These are phyloP conservation scores for Dendrocincla tyrannina DNA, from an alignment of 2,797 vertebrate species.

Conservation along the genomic window DNA sequence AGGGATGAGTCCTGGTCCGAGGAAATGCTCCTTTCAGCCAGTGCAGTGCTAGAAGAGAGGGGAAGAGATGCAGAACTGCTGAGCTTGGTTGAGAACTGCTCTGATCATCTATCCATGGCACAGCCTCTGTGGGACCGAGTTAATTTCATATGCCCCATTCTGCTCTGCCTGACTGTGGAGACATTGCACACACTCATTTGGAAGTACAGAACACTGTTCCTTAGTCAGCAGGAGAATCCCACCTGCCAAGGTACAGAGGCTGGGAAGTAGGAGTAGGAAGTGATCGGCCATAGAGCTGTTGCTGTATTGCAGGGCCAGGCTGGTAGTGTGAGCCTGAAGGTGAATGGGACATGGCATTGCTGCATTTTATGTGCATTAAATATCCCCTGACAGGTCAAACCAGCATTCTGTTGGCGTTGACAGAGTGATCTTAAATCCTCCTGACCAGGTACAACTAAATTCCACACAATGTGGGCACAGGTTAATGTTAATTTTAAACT, in stretches of 20 bases:
- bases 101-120: not conserved
- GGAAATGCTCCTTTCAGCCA: not conserved
- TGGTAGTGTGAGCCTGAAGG: not conserved
- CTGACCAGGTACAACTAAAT: not conserved
- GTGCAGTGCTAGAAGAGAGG: not conserved
- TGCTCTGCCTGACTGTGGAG: not conserved
- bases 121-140: not conserved
- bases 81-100: not conserved
- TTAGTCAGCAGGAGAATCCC: not conserved
- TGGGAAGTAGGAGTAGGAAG: constrained; percentile 11
- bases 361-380: not conserved
- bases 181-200: accelerated
- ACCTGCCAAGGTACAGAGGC: not conserved
- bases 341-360: not conserved
- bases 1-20: not conserved
- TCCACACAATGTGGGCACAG: not conserved
- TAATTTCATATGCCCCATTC: not conserved
- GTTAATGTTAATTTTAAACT: not conserved
- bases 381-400: not conserved
- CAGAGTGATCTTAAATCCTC: not conserved
- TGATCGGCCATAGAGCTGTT: constrained; percentile 6
- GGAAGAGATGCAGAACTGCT: not conserved
- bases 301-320: constrained; percentile 69
- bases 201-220: not conserved
- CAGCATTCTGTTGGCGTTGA: not conserved